Evolutionary conservation across 92 coral and sea anemone genomes (phyloP).

Genomic region (Siderastrea siderea): DNA sequence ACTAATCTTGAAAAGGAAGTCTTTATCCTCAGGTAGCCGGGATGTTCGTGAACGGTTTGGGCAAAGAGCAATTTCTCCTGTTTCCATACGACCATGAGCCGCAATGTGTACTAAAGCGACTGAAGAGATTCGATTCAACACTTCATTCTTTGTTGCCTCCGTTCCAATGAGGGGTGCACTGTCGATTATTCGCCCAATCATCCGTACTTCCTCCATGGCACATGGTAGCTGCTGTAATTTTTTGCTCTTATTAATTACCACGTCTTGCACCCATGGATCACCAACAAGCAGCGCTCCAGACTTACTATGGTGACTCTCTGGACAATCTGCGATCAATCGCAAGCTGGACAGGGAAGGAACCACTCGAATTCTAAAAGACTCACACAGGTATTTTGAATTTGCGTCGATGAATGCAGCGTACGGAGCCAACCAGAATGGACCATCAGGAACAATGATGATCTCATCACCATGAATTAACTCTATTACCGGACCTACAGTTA

Average conservation of each 20-base stretch:
- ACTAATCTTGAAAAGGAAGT: constrained; percentile 19
- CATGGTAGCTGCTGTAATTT: not conserved
- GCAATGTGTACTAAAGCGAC: constrained; percentile 51
- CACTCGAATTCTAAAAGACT: constrained; percentile 23
- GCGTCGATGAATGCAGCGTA: constrained; percentile 17
- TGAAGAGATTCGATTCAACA: constrained; percentile 8
- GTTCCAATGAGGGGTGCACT: constrained; percentile 24
- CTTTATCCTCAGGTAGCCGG: not conserved
- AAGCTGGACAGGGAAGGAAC: constrained; percentile 20
- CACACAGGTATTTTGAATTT: not conserved
- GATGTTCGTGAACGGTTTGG: constrained; percentile 8
- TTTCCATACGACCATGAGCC: constrained; percentile 47
- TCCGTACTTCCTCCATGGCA: constrained; percentile 30
- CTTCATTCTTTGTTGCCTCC: constrained; percentile 35
- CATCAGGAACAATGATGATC: constrained; percentile 18
- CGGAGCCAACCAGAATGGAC: constrained; percentile 16
- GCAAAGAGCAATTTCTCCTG: constrained; percentile 39
- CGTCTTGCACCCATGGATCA: constrained; percentile 37
- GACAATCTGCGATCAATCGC: constrained; percentile 13
- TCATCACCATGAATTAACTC: constrained; percentile 17
- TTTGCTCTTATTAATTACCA: not conserved
- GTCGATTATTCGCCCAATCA: constrained; percentile 33
- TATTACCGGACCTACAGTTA: not conserved
- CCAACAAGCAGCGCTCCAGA: constrained; percentile 28
- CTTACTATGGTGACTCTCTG: not conserved